Conservation (phyloP, 2,113 vertebrate species). For the Carlito syrichta region DNA sequence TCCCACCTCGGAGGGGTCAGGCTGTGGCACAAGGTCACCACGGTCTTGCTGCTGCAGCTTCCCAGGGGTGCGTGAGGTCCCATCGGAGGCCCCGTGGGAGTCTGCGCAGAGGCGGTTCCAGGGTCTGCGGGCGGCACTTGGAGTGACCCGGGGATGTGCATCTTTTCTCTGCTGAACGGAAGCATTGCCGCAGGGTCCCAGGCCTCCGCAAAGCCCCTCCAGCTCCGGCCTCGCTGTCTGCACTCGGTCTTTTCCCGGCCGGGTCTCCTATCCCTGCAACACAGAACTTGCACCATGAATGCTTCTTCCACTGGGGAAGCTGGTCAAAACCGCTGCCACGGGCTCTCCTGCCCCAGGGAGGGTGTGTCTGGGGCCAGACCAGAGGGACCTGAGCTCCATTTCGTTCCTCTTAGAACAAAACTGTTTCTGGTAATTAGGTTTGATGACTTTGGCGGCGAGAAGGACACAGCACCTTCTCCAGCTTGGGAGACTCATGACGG, state of each 20-base stretch:
- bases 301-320: neutral
- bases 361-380: neutral
- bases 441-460: conserved; percentile 28
- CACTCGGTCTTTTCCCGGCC: neutral
- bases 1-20: neutral
- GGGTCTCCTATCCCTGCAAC: neutral
- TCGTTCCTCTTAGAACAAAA: conserved; percentile 45
- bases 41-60: neutral
- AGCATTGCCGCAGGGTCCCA: neutral
- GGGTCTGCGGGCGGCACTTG: neutral
- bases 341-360: neutral
- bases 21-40: neutral
- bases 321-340: neutral
- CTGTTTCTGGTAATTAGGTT: conserved; percentile 65
- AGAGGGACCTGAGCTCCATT: neutral
- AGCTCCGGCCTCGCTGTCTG: neutral
- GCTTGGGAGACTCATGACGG: conserved; percentile 32
- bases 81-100: neutral
- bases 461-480: neutral
- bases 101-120: neutral
- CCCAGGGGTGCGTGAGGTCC: neutral
- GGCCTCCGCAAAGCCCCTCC: neutral
- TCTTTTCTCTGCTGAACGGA: neutral
- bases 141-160: neutral
- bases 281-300: neutral